Evolutionary conservation across 1,140 invertebrate species (phyloP), one percentile per base, ranked within the genome.

Genomic region (Arctopsyche grandis): DNA sequence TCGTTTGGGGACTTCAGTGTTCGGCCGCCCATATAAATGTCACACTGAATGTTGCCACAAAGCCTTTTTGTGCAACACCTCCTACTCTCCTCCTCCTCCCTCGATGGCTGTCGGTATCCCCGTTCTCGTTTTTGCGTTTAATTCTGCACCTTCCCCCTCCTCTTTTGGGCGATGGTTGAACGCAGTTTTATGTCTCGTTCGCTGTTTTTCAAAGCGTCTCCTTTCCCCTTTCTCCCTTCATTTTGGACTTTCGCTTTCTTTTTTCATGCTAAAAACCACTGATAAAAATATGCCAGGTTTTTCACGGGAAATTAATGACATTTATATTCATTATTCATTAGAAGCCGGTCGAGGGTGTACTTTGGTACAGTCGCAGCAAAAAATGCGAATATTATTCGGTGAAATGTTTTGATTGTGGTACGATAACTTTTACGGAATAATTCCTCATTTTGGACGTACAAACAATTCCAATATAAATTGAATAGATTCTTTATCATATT

Each of bases 281-380:
- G 82, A 83, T 83, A 83, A 83, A 83, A 83, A 83, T 83, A 83
- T 83, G 82, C 79, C 82, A 77, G 80, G 66, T 83, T 79, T 78
- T 81, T 75, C 77, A 71, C 74, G 80, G 81, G 82, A 83, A 81
- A 83, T 83, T 83, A 83, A 83, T 83, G 82, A 83, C 82, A 70
- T 83, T 81, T 81, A 77, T 63, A 79, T 83, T 83, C 82, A 83
- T 83, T 83, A 81, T 83, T 83, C 82, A 83, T 83, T 82, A 80
- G 73, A 43, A 52, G 29, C 44, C 58, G 63, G 73, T 69, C 48
- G 77, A n/a, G 19, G 38, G 29, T 38, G 7, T 7, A 38, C 29
- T 38, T n/a, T 1, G 29, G 24, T 66, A 66, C 63, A 66, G 63
- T 26, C 63, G 22, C 3, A 5, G 9, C 24, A 58, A 75, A 75